Evolutionary conservation across 2,113 vertebrate genomes (phyloP), one percentile per base, ranked within the genome.

Genomic region (Porphyrio hochstetteri): DNA sequence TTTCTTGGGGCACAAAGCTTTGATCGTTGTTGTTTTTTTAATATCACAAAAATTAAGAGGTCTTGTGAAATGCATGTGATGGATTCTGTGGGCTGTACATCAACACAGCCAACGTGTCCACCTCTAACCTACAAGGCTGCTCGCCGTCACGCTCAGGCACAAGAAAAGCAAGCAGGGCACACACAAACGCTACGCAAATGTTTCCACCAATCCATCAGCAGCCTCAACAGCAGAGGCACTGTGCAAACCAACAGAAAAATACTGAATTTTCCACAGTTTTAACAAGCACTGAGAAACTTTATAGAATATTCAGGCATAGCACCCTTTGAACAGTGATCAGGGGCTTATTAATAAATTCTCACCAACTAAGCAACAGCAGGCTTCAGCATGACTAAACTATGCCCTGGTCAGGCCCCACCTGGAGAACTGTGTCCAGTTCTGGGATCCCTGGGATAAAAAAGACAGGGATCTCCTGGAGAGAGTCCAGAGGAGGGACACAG

Each of bases 291-390:
- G 31, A 52, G 9, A 56, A 31, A 11, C 2, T 70, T 35, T 3
- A 16, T 48, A 1, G 14, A n/a, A 31, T 60, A 56, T 46, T 85
- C 81, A 25, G 36, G 16, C 27, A 33, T 33, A 59, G 17, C 9
- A 82, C 69, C 76, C 75, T 95, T 87, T 70, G 52, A 95, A 70
- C 38, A 90, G 78, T 28, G 80, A 81, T 13, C 18, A 5, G 31
- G 6, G 5, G 55, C 8, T 86, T 93, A 18, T 75, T 78, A 96
- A 53, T 96, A 55, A 95, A 63, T 65, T 67, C 90, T 97, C 96
- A 80, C 68, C 86, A 80, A 52, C 16, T 83, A 91, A 93, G 59
- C 56, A 78, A 31, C 1, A 52, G 56, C 82, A 78, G 77, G 68
- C 64, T 70, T 46, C 28, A 86, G 55, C 12, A 20, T 27, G n/a